Base-by-base conservation (phyloP, 2,797 vertebrate genomes). In the Lithobates sylvaticus region DNA sequence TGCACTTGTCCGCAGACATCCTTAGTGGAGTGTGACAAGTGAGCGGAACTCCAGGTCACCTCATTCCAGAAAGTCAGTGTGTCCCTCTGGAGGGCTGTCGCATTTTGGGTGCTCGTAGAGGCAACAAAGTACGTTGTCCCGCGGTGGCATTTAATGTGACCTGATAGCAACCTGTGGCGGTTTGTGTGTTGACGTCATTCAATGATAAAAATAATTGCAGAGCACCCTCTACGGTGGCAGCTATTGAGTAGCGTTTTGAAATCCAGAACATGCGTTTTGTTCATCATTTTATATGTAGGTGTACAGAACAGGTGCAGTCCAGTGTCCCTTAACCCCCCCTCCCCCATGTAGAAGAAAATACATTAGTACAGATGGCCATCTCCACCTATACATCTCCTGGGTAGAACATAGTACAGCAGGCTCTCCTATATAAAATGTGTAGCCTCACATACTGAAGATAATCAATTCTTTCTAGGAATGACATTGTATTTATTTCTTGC, bases 401-500 rank as follows among this genome's bases (percentile, higher is more conserved):
- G 34, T 36, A 36, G 34, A 5, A 36, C 34, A 36, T 36, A 5
- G 5, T 36, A 36, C 34, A 36, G 58, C 21, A 21, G 58, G 58
- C 1, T 44, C 9, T 26, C 36, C 1, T 26, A 23, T 39, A 27
- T 42, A 65, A 15, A 39, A 8, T 26, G 23, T 61, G 36, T 73
- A 16, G 10, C 29, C 58, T 16, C 13, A 12, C 12, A 29, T 21
- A n/a, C 16, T 15, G 44, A 15, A 47, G 44, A 39, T 39, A 8
- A 6, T 39, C 39, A 42, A 27, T 68, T 87, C 76, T 61, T 87
- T 79, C 76, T 68, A 78, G 76, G 86, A 78, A 87, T 69, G 69
- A 3, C n/a, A 15, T 42, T 58, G 61, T 83, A 39, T 82, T 68
- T 78, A 67, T 72, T 70, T 72, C 29, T 71, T 34, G 73, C 47